Percentiles rank a stretch among this genome's conserved stretches.
phyloP scores from a whole-genome alignment of 2,113 vertebrate species.

The Anolis carolinensis region DNA sequence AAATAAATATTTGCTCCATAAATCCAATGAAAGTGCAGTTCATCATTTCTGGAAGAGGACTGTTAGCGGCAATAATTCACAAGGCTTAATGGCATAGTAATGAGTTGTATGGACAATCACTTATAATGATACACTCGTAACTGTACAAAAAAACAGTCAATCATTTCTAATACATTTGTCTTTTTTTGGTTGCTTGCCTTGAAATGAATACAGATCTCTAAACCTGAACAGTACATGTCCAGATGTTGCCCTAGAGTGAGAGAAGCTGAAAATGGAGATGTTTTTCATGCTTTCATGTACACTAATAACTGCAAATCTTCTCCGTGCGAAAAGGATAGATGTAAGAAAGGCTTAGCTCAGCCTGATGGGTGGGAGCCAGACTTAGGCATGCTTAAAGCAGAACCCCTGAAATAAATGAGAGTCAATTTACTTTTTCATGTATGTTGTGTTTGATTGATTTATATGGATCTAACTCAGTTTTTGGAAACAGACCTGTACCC shows the following conservation, averaged over 20 bases:
- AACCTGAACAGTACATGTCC: background rate
- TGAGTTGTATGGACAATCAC: slow-evolving; percentile 16
- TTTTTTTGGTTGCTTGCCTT: slow-evolving; percentile 11
- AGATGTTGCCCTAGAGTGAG: background rate
- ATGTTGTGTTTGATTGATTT: too few species aligned
- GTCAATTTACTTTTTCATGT: background rate
- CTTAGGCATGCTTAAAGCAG: background rate
- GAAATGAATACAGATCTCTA: slow-evolving; percentile 3
- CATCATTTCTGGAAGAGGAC: slow-evolving; percentile 5
- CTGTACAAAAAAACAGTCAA: slow-evolving; percentile 9
- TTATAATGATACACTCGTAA: slow-evolving; percentile 4
- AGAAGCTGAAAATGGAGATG: slow-evolving; percentile 4
- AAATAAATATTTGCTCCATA: slow-evolving; percentile 16
- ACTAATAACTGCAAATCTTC: background rate
- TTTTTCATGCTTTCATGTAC: background rate
- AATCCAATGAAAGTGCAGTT: slow-evolving; percentile 22
- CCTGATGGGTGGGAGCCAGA: background rate
- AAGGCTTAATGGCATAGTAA: background rate
- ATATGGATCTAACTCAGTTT: too few species aligned
- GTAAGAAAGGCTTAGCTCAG: background rate
- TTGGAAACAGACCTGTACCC: background rate
- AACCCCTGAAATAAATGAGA: background rate
- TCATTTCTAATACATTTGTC: slow-evolving; percentile 18
- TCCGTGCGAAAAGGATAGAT: background rate
- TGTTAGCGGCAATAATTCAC: slow-evolving; percentile 26